phyloP scores from a whole-genome alignment of 2,113 vertebrate genomes.

The Mesocricetus auratus region DNA sequence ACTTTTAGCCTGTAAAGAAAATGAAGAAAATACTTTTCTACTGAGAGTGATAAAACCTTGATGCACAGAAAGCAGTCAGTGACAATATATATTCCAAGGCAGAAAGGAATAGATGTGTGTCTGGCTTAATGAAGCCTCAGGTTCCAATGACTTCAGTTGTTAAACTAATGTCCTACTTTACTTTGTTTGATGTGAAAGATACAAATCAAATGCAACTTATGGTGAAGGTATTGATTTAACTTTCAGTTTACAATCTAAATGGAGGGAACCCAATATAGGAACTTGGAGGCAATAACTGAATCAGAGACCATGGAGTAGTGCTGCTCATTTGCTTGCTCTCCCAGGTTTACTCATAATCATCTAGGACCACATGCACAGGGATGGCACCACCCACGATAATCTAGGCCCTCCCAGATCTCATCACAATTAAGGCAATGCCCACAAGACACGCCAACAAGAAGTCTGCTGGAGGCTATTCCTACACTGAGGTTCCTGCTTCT shows the following conservation, averaged over 20 bases:
- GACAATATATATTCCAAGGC: neutral
- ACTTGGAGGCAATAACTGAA: neutral
- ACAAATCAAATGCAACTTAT: neutral
- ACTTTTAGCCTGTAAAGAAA: neutral
- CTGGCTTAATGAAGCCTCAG: neutral
- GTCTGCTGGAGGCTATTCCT: no score
- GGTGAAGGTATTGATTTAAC: neutral
- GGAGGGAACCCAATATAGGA: neutral
- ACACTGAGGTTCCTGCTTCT: neutral
- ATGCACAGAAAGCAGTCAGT: neutral
- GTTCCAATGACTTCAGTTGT: neutral
- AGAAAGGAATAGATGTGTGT: neutral
- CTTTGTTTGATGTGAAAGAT: neutral
- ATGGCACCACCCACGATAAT: neutral
- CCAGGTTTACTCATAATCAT: neutral
- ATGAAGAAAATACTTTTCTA: neutral
- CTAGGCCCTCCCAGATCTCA: neutral
- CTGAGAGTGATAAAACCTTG: fast-evolving
- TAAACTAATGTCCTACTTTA: neutral
- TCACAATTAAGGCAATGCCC: neutral
- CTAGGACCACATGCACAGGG: neutral
- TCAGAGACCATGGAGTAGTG: neutral
- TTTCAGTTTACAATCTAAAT: neutral
- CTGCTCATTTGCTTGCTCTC: no score
- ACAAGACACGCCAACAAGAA: neutral